Conservation (phyloP, 2,797 vertebrate species). For the Myoxocephalus aenaeus region DNA sequence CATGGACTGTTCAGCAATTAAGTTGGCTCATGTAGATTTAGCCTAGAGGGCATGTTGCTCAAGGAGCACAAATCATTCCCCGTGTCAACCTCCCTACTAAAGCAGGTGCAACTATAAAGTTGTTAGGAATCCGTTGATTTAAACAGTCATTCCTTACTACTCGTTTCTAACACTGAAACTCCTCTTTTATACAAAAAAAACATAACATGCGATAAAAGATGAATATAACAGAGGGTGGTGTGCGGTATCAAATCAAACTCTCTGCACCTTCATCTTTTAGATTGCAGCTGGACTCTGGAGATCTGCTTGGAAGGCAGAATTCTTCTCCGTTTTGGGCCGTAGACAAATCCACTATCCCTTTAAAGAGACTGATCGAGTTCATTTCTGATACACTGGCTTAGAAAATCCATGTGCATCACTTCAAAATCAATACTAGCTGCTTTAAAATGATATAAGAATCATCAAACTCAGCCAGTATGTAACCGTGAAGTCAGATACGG, state of each 20-base stretch:
- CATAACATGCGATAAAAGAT: background rate
- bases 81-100: slow-evolving; percentile 3
- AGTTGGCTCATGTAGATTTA: slow-evolving; percentile 32
- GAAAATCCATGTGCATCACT: slow-evolving; percentile 64
- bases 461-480: slow-evolving; percentile 49
- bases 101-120: slow-evolving; percentile 20
- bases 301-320: slow-evolving; percentile 63
- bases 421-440: slow-evolving; percentile 74
- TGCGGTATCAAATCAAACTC: slow-evolving; percentile 12
- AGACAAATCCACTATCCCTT: slow-evolving; percentile 65
- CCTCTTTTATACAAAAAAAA: background rate
- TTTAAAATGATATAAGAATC: slow-evolving; percentile 76
- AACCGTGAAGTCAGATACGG: slow-evolving; percentile 47
- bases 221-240: background rate
- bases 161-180: background rate
- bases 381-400: slow-evolving; percentile 73
- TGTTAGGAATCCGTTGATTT: slow-evolving; percentile 15
- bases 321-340: slow-evolving; percentile 36
- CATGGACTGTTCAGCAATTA: slow-evolving; percentile 23
- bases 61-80: slow-evolving; percentile 39
- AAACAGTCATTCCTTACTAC: background rate
- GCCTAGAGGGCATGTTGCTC: slow-evolving; percentile 9
- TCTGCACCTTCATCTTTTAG: slow-evolving; percentile 18
- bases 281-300: slow-evolving; percentile 27
- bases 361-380: slow-evolving; percentile 71